Conservation (phyloP, 1,140 invertebrate species). For the Sitophilus oryzae region DNA sequence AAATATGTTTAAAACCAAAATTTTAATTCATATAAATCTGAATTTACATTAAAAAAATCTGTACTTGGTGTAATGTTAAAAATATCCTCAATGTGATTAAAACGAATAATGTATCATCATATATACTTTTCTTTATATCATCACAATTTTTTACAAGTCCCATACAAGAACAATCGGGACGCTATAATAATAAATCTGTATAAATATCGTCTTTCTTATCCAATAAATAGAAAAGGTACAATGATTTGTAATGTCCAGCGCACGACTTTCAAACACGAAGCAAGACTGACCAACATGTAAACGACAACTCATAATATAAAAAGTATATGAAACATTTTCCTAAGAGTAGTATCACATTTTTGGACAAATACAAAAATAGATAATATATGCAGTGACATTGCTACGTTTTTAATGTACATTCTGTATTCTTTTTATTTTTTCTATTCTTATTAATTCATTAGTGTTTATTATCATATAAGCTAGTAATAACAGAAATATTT, state of each 20-base stretch:
- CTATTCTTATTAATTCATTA: neutral
- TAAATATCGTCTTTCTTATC: no score
- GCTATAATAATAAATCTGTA: no score
- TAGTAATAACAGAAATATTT: no score
- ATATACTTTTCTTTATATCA: constrained; percentile 7
- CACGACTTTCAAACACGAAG: neutral
- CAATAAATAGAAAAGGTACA: no score
- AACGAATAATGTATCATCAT: neutral
- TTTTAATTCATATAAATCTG: no score
- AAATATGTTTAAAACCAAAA: no score
- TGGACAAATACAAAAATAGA: constrained; percentile 22
- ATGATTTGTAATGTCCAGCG: neutral
- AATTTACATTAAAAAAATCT: no score
- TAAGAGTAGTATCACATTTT: constrained; percentile 23
- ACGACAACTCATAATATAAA: constrained; percentile 3
- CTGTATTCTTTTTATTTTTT: no score
- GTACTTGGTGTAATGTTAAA: neutral
- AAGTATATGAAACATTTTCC: constrained; percentile 11
- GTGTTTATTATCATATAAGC: neutral
- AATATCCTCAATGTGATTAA: constrained; percentile 12
- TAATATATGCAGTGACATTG: no score
- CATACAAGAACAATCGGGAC: constrained; percentile 9
- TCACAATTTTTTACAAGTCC: constrained; percentile 14
- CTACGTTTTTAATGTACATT: no score
- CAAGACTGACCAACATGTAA: neutral